Conservation (phyloP, 2,113 vertebrate genomes). For the Paradoxurus hermaphroditus region DNA sequence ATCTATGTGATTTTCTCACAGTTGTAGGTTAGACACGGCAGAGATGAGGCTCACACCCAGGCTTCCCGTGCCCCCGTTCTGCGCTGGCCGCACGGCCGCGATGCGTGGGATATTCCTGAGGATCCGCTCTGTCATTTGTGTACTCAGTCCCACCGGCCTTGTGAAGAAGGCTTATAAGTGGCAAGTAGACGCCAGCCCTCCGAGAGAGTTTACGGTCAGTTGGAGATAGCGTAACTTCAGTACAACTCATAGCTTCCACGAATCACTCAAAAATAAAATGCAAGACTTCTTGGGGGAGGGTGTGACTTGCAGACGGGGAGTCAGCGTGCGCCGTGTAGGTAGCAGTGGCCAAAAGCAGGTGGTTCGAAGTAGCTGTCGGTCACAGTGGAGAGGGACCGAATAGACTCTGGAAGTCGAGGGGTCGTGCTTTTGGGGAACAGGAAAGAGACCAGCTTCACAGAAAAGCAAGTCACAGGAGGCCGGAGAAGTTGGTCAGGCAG, state of each 20-base stretch:
- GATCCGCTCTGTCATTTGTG: accelerated
- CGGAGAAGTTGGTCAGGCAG: not conserved
- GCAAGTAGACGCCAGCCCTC: accelerated
- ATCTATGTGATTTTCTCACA: accelerated
- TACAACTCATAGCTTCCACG: not conserved
- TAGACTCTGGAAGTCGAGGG: not conserved
- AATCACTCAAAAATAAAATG: not conserved
- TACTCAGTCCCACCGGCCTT: too few relatives aligned
- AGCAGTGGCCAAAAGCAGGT: too few relatives aligned
- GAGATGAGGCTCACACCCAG: not conserved
- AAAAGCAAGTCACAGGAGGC: not conserved
- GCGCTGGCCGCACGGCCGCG: accelerated
- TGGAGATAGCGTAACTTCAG: not conserved
- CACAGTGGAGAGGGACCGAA: too few relatives aligned
- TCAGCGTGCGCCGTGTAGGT: too few relatives aligned
- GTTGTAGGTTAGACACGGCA: not conserved
- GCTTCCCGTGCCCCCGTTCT: accelerated
- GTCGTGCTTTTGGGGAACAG: not conserved
- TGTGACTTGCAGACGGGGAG: not conserved
- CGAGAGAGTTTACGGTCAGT: not conserved
- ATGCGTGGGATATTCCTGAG: accelerated
- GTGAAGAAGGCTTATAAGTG: not conserved
- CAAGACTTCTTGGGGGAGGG: not conserved
- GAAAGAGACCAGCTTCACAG: not conserved
- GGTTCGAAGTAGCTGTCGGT: not conserved